Conservation (phyloP, 2,888 invertebrate species). For the Andrena praecox region DNA sequence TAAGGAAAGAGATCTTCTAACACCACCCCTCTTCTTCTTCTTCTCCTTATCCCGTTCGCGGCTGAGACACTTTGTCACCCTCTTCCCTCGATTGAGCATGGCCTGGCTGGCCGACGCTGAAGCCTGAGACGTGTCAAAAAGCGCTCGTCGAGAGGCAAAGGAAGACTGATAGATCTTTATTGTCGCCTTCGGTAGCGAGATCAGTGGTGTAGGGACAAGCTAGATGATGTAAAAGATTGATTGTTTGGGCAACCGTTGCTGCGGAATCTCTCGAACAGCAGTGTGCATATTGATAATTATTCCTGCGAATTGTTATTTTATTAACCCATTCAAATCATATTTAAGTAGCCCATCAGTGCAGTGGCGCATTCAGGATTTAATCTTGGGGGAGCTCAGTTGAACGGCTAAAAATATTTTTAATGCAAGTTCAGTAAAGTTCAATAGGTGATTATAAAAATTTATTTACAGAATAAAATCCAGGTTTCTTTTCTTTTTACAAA, state of each 20-base stretch:
- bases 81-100: conserved; percentile 63
- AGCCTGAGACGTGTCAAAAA: conserved; percentile 37
- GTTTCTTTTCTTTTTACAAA: too few relatives aligned
- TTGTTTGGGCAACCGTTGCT: neutral
- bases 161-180: conserved; percentile 55
- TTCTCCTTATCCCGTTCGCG: conserved; percentile 58
- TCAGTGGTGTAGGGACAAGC: neutral
- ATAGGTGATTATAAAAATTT: too few relatives aligned
- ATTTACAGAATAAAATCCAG: too few relatives aligned
- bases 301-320: neutral
- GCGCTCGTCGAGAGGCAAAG: conserved; percentile 14
- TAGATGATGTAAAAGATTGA: conserved; percentile 36
- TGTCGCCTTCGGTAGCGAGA: conserved; percentile 27
- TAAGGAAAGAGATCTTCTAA: conserved; percentile 68
- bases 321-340: neutral
- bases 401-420: neutral
- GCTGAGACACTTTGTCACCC: conserved; percentile 73
- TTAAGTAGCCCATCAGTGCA: too few relatives aligned
- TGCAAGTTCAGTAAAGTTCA: too few relatives aligned
- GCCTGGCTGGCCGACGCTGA: conserved; percentile 30
- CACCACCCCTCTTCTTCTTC: conserved; percentile 7
- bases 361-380: too few relatives aligned
- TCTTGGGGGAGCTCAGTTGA: too few relatives aligned
- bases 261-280: neutral
- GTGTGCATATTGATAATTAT: conserved; percentile 10